A percentile compares a stretch with the other conserved stretches of the same genome.
These are phyloP conservation scores for Cirrhinus molitorella DNA, from an alignment of 2,797 vertebrate genomes.

Conservation along the genomic window DNA sequence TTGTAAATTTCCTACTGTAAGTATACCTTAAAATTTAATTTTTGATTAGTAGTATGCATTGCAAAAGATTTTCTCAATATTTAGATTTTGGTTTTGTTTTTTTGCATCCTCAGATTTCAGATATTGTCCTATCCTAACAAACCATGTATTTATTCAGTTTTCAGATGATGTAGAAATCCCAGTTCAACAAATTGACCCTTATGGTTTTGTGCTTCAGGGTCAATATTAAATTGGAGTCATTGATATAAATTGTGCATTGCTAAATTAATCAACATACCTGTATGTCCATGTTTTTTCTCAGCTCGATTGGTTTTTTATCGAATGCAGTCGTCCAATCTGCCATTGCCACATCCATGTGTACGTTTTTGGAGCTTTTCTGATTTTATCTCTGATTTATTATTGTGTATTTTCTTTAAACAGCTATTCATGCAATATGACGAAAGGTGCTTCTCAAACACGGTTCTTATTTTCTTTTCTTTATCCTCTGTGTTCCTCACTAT, in stretches of 20 bases:
- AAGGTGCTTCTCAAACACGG: slow-evolving; percentile 39
- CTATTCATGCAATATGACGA: slow-evolving; percentile 25
- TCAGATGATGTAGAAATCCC: too few relatives aligned
- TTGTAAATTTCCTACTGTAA: too few relatives aligned
- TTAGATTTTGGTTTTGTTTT: too few relatives aligned
- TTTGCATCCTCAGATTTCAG: too few relatives aligned
- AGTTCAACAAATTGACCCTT: too few relatives aligned
- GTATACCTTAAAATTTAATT: too few relatives aligned
- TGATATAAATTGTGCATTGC: not conserved
- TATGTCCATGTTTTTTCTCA: not conserved
- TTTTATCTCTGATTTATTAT: slow-evolving; percentile 44
- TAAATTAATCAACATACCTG: not conserved
- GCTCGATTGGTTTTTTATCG: not conserved
- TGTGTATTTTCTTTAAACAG: slow-evolving; percentile 26
- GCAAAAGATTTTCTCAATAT: too few relatives aligned
- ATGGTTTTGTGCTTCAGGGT: too few relatives aligned
- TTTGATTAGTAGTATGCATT: too few relatives aligned
- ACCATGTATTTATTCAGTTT: too few relatives aligned
- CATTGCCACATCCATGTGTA: not conserved
- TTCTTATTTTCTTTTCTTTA: slow-evolving; percentile 41
- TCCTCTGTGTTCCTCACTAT: slow-evolving; percentile 49
- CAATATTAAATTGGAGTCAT: not conserved
- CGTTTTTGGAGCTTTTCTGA: slow-evolving; percentile 22
- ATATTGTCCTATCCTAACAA: too few relatives aligned
- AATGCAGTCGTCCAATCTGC: slow-evolving; percentile 1